These are phyloP conservation scores for Candidula unifasciata DNA, from an alignment of 2,888 invertebrate species.

Conservation along the genomic window DNA sequence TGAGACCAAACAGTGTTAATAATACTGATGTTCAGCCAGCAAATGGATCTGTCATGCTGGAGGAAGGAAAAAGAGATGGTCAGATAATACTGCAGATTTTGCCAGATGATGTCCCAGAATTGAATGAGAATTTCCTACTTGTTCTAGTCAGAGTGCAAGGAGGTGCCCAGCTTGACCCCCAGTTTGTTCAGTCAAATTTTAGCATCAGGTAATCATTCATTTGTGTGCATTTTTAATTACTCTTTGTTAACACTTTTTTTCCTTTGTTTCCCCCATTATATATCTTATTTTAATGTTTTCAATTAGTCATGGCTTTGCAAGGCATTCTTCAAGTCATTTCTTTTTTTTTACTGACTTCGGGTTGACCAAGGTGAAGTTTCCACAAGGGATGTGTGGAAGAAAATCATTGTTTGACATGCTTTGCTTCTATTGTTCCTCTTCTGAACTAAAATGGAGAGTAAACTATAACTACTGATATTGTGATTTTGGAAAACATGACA, in stretches of 20 bases:
- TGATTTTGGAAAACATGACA: too few species aligned
- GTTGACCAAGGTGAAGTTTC: too few species aligned
- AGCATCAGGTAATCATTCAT: conserved; percentile 65
- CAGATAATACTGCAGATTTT: conserved; percentile 69
- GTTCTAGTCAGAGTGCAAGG: conserved; percentile 68
- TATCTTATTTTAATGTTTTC: too few species aligned
- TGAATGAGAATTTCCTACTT: conserved; percentile 70
- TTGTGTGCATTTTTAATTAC: not conserved
- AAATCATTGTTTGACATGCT: too few species aligned
- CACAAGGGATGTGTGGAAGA: too few species aligned
- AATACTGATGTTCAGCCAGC: conserved; percentile 66
- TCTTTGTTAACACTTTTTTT: too few species aligned
- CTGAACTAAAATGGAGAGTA: too few species aligned
- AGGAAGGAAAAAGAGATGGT: conserved; percentile 61
- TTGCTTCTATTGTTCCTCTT: too few species aligned
- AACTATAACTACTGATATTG: too few species aligned
- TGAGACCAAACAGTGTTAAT: conserved; percentile 60
- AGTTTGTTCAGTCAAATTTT: conserved; percentile 65
- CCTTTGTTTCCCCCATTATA: not conserved
- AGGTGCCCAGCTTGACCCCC: conserved; percentile 73
- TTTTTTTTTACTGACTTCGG: too few species aligned
- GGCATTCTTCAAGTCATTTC: too few species aligned
- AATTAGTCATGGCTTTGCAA: too few species aligned
- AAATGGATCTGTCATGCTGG: conserved; percentile 66
- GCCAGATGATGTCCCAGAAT: conserved; percentile 72